These are phyloP conservation scores for Ranitomeya variabilis DNA, from an alignment of 2,113 vertebrate species.

Conservation along the genomic window DNA sequence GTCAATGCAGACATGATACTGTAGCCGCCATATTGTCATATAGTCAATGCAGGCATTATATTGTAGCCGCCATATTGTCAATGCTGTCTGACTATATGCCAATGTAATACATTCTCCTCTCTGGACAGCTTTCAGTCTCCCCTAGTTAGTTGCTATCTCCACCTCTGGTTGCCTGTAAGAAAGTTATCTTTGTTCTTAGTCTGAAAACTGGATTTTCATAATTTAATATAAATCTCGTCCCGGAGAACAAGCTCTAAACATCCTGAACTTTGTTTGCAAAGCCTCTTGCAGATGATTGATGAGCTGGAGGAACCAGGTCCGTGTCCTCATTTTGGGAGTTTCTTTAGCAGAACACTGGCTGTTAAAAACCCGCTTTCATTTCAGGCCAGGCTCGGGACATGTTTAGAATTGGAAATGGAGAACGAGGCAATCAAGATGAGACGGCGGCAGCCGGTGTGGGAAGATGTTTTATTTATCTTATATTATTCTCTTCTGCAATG, in stretches of 20 bases:
- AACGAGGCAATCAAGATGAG: conserved; percentile 14
- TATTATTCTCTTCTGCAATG: conserved; percentile 14
- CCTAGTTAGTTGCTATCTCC: neutral
- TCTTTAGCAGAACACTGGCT: conserved; percentile 7
- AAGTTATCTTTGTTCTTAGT: neutral
- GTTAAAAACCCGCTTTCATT: conserved; percentile 1
- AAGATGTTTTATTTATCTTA: conserved; percentile 51
- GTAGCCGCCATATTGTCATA: neutral
- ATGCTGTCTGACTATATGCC: neutral
- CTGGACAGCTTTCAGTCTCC: neutral
- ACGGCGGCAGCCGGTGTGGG: neutral
- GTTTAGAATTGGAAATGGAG: conserved; percentile 38
- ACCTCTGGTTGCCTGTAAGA: neutral
- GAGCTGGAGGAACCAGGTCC: neutral
- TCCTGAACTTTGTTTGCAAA: neutral
- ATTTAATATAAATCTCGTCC: neutral
- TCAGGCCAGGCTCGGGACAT: neutral
- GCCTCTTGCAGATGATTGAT: neutral
- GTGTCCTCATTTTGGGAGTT: conserved; percentile 22
- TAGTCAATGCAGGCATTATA: neutral
- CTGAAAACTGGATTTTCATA: neutral
- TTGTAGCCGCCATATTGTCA: neutral
- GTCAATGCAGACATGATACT: neutral
- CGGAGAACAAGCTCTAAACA: neutral
- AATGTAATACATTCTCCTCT: neutral